Percentiles rank a stretch among this genome's conserved stretches.
Evolutionary conservation across 1,140 invertebrate species (phyloP).

Genomic region (Whitmania pigra): DNA sequence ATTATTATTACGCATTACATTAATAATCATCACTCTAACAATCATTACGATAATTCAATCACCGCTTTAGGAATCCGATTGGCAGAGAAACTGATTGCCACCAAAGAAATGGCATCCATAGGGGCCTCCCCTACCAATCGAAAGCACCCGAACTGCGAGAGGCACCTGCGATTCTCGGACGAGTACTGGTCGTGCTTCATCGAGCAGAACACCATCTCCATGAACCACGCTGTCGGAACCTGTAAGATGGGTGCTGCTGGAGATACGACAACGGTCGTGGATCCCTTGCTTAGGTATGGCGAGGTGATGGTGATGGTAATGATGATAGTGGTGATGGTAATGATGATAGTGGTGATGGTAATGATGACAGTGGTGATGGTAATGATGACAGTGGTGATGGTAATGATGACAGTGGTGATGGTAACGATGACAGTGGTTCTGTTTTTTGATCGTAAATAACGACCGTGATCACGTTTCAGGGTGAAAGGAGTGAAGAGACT

Average conservation of each 20-base stretch:
- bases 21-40: no score
- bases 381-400: no score
- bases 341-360: no score
- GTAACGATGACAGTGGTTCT: no score
- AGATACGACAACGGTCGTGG: constrained; percentile 72
- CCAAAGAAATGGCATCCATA: constrained; percentile 1
- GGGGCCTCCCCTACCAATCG: constrained; percentile 12
- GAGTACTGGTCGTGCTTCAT: constrained; percentile 39
- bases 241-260: constrained; percentile 80
- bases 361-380: no score
- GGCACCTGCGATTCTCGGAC: constrained; percentile 29
- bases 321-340: no score
- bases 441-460: no score
- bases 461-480: not conserved
- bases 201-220: constrained; percentile 47
- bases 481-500: constrained; percentile 14
- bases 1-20: no score
- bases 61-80: constrained; percentile 14
- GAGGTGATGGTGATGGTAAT: no score
- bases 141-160: constrained; percentile 19
- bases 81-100: constrained; percentile 15
- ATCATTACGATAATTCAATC: no score
- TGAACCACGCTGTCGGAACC: constrained; percentile 76
- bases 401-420: no score
- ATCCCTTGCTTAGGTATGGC: constrained; percentile 52